These are phyloP conservation scores for Sinella curviseta DNA, from an alignment of 1,140 invertebrate species.

Conservation along the genomic window DNA sequence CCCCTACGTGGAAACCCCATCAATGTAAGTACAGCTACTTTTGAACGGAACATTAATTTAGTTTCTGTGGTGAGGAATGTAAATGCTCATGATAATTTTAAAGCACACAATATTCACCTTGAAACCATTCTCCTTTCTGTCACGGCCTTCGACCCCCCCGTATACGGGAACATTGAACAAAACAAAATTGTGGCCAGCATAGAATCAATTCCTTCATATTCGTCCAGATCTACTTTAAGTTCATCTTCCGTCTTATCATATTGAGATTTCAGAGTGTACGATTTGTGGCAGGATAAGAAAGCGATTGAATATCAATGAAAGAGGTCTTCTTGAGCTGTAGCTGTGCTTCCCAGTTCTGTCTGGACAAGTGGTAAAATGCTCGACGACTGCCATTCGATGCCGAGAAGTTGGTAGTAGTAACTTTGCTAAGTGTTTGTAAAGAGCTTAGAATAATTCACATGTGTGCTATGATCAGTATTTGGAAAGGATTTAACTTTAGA, in stretches of 20 bases:
- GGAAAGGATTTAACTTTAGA: background rate
- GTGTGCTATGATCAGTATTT: background rate
- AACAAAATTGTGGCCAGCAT: slow-evolving; percentile 24
- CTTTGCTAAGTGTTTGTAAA: background rate
- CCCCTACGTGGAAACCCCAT: slow-evolving; percentile 13
- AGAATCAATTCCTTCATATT: background rate
- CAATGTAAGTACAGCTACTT: slow-evolving; percentile 17
- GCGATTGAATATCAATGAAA: background rate
- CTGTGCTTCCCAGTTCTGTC: background rate
- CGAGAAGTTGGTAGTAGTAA: background rate
- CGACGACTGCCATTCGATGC: background rate
- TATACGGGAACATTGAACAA: slow-evolving; percentile 9
- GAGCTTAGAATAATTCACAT: background rate
- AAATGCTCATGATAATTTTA: no score
- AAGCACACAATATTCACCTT: no score
- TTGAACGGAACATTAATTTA: no score
- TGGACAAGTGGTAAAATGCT: background rate
- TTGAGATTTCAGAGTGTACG: background rate
- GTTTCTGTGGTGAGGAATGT: no score
- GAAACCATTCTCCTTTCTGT: slow-evolving; percentile 36
- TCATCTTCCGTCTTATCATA: background rate
- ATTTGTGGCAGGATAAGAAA: background rate
- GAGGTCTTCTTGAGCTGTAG: background rate
- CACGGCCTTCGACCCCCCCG: slow-evolving; percentile 22
- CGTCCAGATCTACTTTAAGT: background rate